Base-by-base conservation (phyloP, 2,888 invertebrate genomes). In the Cloeon dipterum region DNA sequence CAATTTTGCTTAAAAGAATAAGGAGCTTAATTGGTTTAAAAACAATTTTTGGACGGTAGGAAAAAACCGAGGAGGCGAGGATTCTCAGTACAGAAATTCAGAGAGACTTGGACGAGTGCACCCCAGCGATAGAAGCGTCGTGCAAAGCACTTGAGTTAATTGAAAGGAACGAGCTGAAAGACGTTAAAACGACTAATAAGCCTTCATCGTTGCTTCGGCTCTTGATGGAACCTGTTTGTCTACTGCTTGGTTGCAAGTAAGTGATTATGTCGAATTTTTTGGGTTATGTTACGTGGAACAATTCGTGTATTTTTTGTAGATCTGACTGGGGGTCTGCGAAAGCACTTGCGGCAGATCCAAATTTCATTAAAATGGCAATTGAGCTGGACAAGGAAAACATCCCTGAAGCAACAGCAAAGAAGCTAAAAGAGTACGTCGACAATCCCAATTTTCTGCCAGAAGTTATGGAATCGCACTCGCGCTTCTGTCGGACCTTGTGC, bases 171-270 rank as follows among this genome's bases (percentile, higher is more conserved):
- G 89, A 91, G 50, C 85, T 91, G 38, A 79, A 83, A 52, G 89
- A 91, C 55, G 58, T 91, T 36, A 74, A 79, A 49, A 85, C 82
- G 1, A 88, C 88, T 52, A 74, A 75, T 45, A 83, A 85, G 48
- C 89, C 89, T 0, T 89, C 91, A 0, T 67, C 70, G 14, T 58
- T 89, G 7, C 88, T 91, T 5, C 70, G 73, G 42, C 82, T 81
- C 46, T 88, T 88, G 3, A 83, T 91, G 85, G 89, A 91, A 55
- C 76, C 88, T 7, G 78, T 91, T 8, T 85, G 85, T 55, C 68
- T 88, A 42, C 61, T 91, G 0, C 56, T 89, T 7, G 75, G 74
- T 3, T 66, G 70, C 40, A 88, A 88, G 85, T 83, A 55, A 58
- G 66, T 58, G 26, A 34, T 20, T 20, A 19, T 35, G n/a, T 8